Evolutionary conservation across 1,140 invertebrate genomes (phyloP).

Genomic region (Mycetomoellerius zeteki): DNA sequence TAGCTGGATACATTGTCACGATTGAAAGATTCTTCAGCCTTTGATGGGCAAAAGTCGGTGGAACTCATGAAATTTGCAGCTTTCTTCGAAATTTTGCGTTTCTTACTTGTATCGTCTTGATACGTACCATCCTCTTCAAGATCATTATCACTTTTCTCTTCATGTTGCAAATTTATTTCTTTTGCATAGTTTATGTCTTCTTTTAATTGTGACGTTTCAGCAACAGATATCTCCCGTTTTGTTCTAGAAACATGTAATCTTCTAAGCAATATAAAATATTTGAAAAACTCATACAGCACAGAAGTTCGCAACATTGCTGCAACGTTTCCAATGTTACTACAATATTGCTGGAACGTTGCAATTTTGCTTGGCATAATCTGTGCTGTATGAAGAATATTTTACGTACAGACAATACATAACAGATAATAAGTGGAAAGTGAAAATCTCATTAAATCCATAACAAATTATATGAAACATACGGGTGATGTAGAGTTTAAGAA

Average conservation of each 20-base stretch:
- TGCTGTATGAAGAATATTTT: not conserved
- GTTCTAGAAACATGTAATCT: not conserved
- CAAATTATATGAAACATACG: not conserved
- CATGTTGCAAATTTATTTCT: not conserved
- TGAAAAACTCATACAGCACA: too few relatives aligned
- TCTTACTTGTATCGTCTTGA: not conserved
- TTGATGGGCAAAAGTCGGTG: not conserved
- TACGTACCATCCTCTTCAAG: not conserved
- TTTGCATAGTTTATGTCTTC: not conserved
- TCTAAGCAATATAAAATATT: not conserved
- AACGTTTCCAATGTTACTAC: too few relatives aligned
- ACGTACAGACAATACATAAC: not conserved
- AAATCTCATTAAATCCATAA: conserved; percentile 3
- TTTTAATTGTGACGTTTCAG: not conserved
- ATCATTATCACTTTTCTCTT: not conserved
- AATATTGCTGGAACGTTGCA: too few relatives aligned
- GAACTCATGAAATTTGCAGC: not conserved
- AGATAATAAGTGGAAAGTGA: not conserved
- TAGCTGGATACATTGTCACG: not conserved
- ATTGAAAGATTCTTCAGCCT: not conserved
- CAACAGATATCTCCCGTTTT: conserved; percentile 13
- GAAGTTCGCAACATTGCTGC: too few relatives aligned
- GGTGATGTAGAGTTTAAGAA: not conserved
- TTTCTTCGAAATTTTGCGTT: not conserved
- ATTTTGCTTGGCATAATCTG: too few relatives aligned